A percentile compares a stretch with the other conserved stretches of the same genome.
phyloP scores from a whole-genome alignment of 1,140 invertebrate species.

The Lepidurus apus region DNA sequence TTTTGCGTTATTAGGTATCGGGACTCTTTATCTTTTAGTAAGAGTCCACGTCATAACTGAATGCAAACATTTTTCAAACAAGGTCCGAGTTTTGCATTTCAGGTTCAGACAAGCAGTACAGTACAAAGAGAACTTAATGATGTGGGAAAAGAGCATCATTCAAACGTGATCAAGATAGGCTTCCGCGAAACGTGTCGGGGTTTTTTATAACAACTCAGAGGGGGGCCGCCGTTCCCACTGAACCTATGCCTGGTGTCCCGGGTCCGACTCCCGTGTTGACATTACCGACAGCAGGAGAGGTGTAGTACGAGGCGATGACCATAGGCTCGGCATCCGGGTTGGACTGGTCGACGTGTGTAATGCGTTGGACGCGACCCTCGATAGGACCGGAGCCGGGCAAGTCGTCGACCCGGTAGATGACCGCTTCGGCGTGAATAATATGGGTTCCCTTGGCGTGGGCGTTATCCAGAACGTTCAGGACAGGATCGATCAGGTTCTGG shows the following conservation, averaged over 20 bases:
- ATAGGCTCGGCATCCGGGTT: constrained; percentile 12
- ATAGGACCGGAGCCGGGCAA: constrained; percentile 27
- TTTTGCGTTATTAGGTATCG: no score
- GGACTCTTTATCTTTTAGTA: no score
- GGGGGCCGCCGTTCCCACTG: background rate
- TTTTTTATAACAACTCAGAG: background rate
- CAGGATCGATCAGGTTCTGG: constrained; percentile 22
- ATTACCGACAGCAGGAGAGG: constrained; percentile 11
- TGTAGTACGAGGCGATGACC: constrained; percentile 3
- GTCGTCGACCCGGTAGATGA: constrained; percentile 28
- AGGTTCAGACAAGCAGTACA: no score
- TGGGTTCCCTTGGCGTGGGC: constrained; percentile 28
- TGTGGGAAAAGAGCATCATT: no score
- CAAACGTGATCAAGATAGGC: no score
- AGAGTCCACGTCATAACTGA: no score
- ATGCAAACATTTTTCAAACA: no score
- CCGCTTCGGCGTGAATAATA: constrained; percentile 27
- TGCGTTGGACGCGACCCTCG: constrained; percentile 6
- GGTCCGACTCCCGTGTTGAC: background rate
- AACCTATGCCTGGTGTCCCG: background rate
- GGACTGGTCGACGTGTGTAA: constrained; percentile 21
- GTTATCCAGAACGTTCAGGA: constrained; percentile 29
- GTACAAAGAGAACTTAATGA: no score
- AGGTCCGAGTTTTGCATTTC: no score
- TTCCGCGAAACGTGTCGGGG: no score